Percentiles rank a stretch among this genome's conserved stretches.
These are phyloP conservation scores for Megaceryle maxima DNA, from an alignment of 2,113 vertebrate genomes.

Conservation along the genomic window DNA sequence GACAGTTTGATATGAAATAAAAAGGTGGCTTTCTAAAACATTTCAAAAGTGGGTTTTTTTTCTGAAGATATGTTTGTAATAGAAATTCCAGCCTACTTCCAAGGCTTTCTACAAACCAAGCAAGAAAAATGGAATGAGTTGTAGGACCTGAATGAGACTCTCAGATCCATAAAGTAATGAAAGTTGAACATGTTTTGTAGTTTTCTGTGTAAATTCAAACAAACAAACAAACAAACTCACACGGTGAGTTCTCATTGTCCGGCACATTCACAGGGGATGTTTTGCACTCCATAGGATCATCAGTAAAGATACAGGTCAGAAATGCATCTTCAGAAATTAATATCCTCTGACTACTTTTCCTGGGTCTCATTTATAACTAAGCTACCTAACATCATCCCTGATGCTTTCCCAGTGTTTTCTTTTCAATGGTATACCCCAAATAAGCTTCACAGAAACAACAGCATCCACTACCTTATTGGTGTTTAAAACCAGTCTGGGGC, in stretches of 20 bases:
- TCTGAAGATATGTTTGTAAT: background rate
- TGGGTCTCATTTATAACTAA: background rate
- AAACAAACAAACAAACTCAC: background rate
- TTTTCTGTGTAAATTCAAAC: background rate
- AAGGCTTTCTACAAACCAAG: background rate
- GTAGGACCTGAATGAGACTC: background rate
- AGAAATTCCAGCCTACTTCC: slow-evolving; percentile 4
- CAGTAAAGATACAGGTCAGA: background rate
- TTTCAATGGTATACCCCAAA: background rate
- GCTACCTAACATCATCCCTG: background rate
- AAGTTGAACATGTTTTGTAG: background rate
- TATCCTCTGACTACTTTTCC: background rate
- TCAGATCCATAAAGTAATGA: background rate
- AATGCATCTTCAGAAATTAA: background rate
- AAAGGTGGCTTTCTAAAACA: slow-evolving; percentile 49
- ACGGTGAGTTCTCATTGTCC: background rate
- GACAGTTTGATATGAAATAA: slow-evolving; percentile 54
- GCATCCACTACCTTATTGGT: background rate
- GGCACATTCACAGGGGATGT: background rate
- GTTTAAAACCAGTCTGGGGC: background rate
- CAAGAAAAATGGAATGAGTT: background rate
- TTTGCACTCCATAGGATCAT: fast-evolving
- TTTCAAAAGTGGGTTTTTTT: background rate
- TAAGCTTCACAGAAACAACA: background rate
- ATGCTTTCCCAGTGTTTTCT: background rate